Conservation (phyloP, 1,140 invertebrate species). For the Episyrphus balteatus region DNA sequence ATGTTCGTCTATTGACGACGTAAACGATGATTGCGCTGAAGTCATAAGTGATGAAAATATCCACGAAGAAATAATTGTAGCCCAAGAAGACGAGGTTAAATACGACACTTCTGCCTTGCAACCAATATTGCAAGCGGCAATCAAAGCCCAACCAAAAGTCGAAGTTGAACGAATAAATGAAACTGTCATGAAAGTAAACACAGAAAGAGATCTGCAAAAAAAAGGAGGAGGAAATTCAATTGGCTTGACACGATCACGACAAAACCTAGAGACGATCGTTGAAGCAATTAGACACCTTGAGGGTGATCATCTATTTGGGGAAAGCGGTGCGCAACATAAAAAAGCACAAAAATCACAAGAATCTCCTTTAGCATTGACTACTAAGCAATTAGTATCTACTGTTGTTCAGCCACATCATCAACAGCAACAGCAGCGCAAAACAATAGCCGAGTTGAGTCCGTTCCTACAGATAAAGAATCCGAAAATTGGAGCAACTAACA, state of each 20-base stretch:
- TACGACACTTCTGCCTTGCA: constrained; percentile 41
- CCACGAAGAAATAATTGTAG: constrained; percentile 32
- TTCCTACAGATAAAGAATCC: constrained; percentile 47
- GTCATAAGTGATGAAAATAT: constrained; percentile 33
- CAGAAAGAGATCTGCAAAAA: constrained; percentile 31
- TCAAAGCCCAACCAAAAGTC: constrained; percentile 75
- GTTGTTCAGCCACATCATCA: constrained; percentile 5
- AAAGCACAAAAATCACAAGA: constrained; percentile 39
- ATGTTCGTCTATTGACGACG: constrained; percentile 32
- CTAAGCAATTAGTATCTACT: constrained; percentile 35
- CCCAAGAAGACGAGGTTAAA: constrained; percentile 32
- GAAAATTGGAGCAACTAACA: constrained; percentile 20
- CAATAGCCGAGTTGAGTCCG: constrained; percentile 52
- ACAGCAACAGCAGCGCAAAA: constrained; percentile 35
- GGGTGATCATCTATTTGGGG: constrained; percentile 80
- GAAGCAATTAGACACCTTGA: constrained; percentile 94
- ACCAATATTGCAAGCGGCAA: constrained; percentile 68
- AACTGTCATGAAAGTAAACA: constrained; percentile 25
- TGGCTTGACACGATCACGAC: constrained; percentile 57
- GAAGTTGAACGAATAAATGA: constrained; percentile 54
- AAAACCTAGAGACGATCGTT: constrained; percentile 94
- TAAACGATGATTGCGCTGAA: constrained; percentile 30
- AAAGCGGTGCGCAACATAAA: constrained; percentile 47
- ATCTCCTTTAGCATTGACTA: constrained; percentile 63
- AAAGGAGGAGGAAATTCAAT: constrained; percentile 2